phyloP scores from a whole-genome alignment of 2,113 vertebrate genomes.

The Syngnathoides biaculeatus region DNA sequence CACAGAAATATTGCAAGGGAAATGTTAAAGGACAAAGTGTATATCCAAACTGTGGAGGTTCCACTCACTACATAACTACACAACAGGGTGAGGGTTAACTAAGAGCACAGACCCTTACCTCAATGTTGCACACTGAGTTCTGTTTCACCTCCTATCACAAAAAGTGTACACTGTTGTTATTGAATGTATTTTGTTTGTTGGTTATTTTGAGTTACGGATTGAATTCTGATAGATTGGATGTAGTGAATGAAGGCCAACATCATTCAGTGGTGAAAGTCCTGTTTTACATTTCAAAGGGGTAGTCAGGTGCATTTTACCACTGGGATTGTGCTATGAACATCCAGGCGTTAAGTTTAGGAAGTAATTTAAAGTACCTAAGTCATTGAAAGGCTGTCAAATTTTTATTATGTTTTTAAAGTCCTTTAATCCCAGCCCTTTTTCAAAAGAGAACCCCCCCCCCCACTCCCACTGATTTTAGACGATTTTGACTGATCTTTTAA shows the following conservation, averaged over 20 bases:
- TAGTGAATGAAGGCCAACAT: conserved; percentile 1
- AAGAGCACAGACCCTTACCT: neutral
- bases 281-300: neutral
- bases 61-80: neutral
- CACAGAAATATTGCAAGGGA: neutral
- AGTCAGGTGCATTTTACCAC: neutral
- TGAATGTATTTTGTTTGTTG: neutral
- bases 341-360: neutral
- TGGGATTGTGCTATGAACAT: neutral
- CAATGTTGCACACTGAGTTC: neutral
- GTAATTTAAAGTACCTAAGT: neutral
- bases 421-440: no score
- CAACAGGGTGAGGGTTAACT: neutral
- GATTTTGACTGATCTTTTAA: no score
- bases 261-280: neutral
- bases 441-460: no score
- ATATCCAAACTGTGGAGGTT: neutral
- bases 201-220: neutral
- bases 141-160: neutral
- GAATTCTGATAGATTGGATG: neutral
- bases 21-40: neutral
- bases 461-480: no score
- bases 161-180: neutral
- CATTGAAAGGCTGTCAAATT: neutral
- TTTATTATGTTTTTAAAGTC: neutral